Base-by-base conservation (phyloP, 2,797 vertebrate genomes). In the Lagodon rhomboides region DNA sequence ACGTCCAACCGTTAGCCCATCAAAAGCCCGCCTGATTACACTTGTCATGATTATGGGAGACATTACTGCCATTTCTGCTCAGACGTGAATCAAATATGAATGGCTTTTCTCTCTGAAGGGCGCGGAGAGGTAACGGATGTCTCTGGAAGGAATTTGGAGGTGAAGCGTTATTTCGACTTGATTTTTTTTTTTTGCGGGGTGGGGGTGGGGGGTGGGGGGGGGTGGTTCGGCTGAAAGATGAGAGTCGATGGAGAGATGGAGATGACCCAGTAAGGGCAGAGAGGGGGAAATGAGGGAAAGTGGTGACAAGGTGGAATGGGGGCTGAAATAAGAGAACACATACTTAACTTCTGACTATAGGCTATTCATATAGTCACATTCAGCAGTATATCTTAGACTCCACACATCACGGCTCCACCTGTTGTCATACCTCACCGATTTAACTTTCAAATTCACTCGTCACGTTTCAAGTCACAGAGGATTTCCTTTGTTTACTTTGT, bases 11-110 rank as follows among this genome's bases (percentile, higher is more conserved):
- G 88, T 93, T 90, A 86, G 80, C 72, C 91, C 90, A 86, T 93
- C 91, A 94, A 91, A 92, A 89, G 87, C 86, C 82, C 51, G 87
- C 91, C 80, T 93, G 93, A 94, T 93, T 93, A 92, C 89, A 87
- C 93, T 89, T 77, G 47, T 86, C 69, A 82, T 85, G 77, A 93
- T 94, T 91, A 94, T 63, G 79, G 84, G 80, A 93, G 91, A 93
- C 93, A 89, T 93, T 91, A 91, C 92, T 92, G 92, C 87, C 93
- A 93, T 92, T 91, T 90, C 88, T 88, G 82, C 84, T 91, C 91
- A 93, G 87, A 92, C 80, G 62, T 74, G 81, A 92, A 94, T 93
- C 88, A 91, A 93, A 93, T 91, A 91, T 93, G 89, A 92, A 92
- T 87, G 89, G 75, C 27, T 72, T 86, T 86, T 84, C 84, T 87